phyloP scores from a whole-genome alignment of 2,797 vertebrate species.

The Lutjanus argentimaculatus region DNA sequence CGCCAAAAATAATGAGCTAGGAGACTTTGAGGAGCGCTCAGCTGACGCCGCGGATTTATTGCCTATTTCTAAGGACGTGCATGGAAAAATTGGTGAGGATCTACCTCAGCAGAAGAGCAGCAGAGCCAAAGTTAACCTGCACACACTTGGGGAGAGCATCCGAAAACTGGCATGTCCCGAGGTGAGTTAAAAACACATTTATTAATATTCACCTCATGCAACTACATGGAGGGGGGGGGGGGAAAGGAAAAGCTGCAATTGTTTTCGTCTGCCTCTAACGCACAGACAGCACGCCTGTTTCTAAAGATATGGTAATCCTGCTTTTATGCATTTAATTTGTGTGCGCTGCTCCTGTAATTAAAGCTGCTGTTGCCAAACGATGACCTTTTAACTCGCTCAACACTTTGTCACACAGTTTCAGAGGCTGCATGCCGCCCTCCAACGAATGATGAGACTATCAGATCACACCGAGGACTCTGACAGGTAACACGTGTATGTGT shows the following conservation, averaged over 20 bases:
- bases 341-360: constrained; percentile 18
- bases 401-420: constrained; percentile 89
- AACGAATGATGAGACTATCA: constrained; percentile 88
- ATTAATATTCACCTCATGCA: constrained; percentile 31
- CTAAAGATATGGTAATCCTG: constrained; percentile 7
- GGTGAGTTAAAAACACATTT: constrained; percentile 85
- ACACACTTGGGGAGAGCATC: constrained; percentile 96
- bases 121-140: constrained; percentile 94
- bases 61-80: constrained; percentile 88
- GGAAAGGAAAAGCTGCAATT: background rate
- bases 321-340: background rate
- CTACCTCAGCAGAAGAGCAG: constrained; percentile 89
- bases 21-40: constrained; percentile 85
- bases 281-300: constrained; percentile 11
- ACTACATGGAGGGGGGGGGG: background rate
- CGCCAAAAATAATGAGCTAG: constrained; percentile 83
- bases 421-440: constrained; percentile 91
- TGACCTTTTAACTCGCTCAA: constrained; percentile 75
- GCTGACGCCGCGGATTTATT: constrained; percentile 74
- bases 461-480: constrained; percentile 84
- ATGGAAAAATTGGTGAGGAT: constrained; percentile 82
- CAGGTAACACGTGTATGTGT: constrained; percentile 85
- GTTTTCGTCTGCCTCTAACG: background rate
- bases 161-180: constrained; percentile 96
- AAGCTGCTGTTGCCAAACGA: constrained; percentile 33